Evolutionary conservation across 2,888 invertebrate species (phyloP).

Genomic region (Heliconius erato): DNA sequence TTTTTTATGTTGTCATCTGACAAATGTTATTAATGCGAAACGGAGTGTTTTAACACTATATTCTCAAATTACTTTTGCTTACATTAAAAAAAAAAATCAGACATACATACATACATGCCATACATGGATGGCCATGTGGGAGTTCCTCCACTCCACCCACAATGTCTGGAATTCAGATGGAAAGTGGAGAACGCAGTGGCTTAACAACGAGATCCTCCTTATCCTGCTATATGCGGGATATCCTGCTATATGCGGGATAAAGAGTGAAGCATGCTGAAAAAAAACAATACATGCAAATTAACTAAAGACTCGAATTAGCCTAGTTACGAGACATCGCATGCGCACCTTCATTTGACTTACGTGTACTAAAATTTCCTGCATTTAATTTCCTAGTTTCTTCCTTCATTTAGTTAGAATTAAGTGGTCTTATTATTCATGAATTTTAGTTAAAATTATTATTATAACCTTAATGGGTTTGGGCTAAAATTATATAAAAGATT

Average conservation of each 20-base stretch:
- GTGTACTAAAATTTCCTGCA: not conserved
- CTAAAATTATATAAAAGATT: not conserved
- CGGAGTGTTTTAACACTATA: too few species aligned
- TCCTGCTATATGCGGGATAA: not conserved
- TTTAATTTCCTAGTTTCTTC: constrained; percentile 14
- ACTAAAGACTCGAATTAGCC: constrained; percentile 5
- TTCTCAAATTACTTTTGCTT: too few species aligned
- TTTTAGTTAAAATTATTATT: not conserved
- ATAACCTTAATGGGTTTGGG: not conserved
- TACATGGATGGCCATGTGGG: too few species aligned
- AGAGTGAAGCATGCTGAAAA: not conserved
- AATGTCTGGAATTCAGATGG: too few species aligned
- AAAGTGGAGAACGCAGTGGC: too few species aligned
- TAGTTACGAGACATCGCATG: constrained; percentile 9
- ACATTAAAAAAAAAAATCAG: too few species aligned
- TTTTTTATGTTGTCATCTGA: too few species aligned
- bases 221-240: not conserved
- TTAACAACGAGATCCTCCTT: not conserved
- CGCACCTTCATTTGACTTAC: not conserved
- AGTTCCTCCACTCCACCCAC: too few species aligned
- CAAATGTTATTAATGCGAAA: too few species aligned
- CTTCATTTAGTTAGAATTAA: not conserved
- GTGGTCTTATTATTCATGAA: not conserved
- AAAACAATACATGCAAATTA: not conserved
- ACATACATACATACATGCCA: too few species aligned